Evolutionary conservation across 2,797 vertebrate species (phyloP).

Genomic region (Pangasius sanitwongsei): DNA sequence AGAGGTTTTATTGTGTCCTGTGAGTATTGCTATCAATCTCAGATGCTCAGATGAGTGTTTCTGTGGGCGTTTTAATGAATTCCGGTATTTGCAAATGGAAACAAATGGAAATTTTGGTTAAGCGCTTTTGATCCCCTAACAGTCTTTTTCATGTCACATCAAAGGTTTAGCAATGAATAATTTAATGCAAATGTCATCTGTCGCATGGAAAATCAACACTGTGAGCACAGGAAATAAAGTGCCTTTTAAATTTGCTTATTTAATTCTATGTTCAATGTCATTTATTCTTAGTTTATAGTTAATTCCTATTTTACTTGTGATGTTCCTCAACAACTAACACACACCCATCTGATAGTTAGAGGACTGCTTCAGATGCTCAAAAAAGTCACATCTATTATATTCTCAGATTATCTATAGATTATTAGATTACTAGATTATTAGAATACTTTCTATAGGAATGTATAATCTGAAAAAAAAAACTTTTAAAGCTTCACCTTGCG

Average conservation of each 20-base stretch:
- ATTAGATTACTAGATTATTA: no score
- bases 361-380: neutral
- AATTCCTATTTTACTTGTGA: neutral
- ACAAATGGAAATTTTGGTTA: neutral
- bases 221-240: neutral
- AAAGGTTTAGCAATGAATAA: neutral
- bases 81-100: neutral
- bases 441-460: neutral
- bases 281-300: neutral
- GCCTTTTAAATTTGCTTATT: neutral
- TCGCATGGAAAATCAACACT: neutral
- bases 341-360: neutral
- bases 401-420: neutral
- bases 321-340: neutral
- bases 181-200: neutral
- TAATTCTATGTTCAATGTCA: neutral
- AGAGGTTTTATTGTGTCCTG: slow-evolving; percentile 10
- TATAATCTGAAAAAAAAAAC: neutral
- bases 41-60: slow-evolving; percentile 13
- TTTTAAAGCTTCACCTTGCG: neutral
- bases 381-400: neutral
- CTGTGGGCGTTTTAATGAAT: slow-evolving; percentile 19
- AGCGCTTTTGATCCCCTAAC: neutral
- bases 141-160: neutral
- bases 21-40: neutral